These are phyloP conservation scores for Ophioninae sp. DNA, from an alignment of 2,888 invertebrate genomes.

Conservation along the genomic window DNA sequence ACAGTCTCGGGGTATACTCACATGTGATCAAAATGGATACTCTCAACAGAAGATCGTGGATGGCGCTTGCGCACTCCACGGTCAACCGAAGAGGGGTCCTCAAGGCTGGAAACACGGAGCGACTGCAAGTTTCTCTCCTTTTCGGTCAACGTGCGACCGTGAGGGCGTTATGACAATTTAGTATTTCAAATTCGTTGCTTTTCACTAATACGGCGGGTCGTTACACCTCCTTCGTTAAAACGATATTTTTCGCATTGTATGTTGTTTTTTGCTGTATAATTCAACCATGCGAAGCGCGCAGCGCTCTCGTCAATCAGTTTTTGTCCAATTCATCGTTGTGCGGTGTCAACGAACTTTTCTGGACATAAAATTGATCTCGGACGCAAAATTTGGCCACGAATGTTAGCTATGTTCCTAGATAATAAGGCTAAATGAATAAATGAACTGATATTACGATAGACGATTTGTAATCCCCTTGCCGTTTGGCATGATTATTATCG, in stretches of 20 bases:
- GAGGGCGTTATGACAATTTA: slow-evolving; percentile 23
- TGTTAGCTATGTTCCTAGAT: background rate
- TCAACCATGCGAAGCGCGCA: background rate
- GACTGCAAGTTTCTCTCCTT: slow-evolving; percentile 51
- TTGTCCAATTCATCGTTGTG: slow-evolving; percentile 11
- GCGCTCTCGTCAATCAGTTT: background rate
- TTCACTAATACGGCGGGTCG: background rate
- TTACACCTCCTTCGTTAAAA: background rate
- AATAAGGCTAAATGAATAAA: background rate
- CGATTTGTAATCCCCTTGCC: background rate
- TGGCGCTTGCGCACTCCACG: slow-evolving; percentile 86
- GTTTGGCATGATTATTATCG: background rate
- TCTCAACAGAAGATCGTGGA: slow-evolving; percentile 89
- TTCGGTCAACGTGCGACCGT: slow-evolving; percentile 41
- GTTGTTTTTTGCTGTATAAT: background rate
- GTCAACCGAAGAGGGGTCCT: slow-evolving; percentile 80
- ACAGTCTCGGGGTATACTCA: slow-evolving; percentile 85
- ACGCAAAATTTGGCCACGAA: background rate
- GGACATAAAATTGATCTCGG: background rate
- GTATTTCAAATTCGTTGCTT: slow-evolving; percentile 1
- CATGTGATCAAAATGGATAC: slow-evolving; percentile 95
- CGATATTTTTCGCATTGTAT: background rate
- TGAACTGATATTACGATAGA: background rate
- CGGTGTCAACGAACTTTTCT: background rate
- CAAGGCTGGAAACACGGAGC: slow-evolving; percentile 74